Evolutionary conservation across 1,140 invertebrate species (phyloP).

Genomic region (Aphelenchoides besseyi): DNA sequence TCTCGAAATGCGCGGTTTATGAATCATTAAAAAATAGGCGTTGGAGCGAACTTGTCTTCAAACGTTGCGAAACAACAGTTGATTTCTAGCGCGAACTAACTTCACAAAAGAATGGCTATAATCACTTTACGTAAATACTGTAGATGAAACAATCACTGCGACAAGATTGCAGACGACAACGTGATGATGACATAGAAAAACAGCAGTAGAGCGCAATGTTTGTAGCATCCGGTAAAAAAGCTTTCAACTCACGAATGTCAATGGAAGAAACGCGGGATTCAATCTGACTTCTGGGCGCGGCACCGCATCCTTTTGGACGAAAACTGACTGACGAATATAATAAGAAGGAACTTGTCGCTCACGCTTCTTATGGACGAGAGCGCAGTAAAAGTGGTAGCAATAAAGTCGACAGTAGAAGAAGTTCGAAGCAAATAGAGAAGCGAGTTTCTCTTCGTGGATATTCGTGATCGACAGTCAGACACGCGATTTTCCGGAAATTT

Average conservation of each 20-base stretch:
- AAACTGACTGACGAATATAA: constrained; percentile 6
- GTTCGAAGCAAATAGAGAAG: not conserved
- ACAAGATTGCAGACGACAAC: no score
- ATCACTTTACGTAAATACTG: no score
- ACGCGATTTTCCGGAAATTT: not conserved
- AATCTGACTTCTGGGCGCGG: not conserved
- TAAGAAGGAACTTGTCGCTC: not conserved
- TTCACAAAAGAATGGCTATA: no score
- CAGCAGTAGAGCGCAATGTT: no score
- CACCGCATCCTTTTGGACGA: not conserved
- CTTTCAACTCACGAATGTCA: not conserved
- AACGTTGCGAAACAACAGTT: no score
- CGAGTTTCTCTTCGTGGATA: not conserved
- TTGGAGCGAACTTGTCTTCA: no score
- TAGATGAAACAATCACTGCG: no score
- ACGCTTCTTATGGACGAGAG: not conserved
- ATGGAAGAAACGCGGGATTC: not conserved
- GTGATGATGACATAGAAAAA: no score
- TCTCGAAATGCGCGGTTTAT: no score
- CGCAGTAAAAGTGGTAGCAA: not conserved
- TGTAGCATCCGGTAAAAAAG: not conserved
- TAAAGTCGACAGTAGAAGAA: not conserved
- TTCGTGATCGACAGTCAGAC: not conserved
- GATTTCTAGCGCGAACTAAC: no score
- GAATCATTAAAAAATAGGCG: no score